Evolutionary conservation across 2,888 invertebrate species (phyloP).

Genomic region (Arge pagana): DNA sequence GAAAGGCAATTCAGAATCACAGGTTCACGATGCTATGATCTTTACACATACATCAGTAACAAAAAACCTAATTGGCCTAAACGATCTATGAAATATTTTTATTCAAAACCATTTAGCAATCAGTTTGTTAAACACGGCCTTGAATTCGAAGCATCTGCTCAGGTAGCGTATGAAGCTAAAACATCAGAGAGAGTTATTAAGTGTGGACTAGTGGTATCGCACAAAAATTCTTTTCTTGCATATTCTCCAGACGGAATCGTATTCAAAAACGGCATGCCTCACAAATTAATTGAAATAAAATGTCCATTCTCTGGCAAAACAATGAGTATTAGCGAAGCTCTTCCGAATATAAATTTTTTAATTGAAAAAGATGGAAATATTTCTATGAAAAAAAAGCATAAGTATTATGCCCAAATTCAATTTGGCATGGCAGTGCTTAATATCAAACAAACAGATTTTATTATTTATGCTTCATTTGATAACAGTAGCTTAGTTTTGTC

Average conservation of each 20-base stretch:
- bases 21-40: conserved; percentile 32
- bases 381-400: conserved; percentile 23
- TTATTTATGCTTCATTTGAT: conserved; percentile 25
- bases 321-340: conserved; percentile 15
- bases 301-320: conserved; percentile 34
- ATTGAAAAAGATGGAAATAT: conserved; percentile 7
- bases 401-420: conserved; percentile 30
- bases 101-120: conserved; percentile 25
- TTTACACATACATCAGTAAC: conserved; percentile 33
- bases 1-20: conserved; percentile 30
- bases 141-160: conserved; percentile 29
- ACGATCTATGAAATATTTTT: conserved; percentile 26
- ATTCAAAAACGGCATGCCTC: conserved; percentile 29
- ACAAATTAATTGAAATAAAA: conserved; percentile 38
- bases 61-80: conserved; percentile 34
- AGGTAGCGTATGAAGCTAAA: conserved; percentile 21
- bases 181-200: conserved; percentile 26
- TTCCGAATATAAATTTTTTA: conserved; percentile 6
- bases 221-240: conserved; percentile 35
- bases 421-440: conserved; percentile 28
- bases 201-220: conserved; percentile 31
- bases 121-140: conserved; percentile 31
- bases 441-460: conserved; percentile 21
- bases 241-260: conserved; percentile 37
- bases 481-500: too few relatives aligned